phyloP scores from a whole-genome alignment of 1,140 invertebrate genomes.

The Nephotettix cincticeps region DNA sequence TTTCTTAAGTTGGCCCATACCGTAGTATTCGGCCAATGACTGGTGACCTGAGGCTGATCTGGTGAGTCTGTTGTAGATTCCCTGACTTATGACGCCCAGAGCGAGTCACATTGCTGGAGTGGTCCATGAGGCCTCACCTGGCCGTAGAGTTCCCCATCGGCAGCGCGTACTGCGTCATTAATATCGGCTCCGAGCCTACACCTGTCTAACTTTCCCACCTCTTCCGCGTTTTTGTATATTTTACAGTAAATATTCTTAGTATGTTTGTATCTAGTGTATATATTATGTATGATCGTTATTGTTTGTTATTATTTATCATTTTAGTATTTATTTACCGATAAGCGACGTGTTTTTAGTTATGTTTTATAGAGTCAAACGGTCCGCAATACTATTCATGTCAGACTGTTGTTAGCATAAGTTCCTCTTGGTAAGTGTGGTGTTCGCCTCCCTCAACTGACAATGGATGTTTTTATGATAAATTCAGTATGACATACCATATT shows the following conservation, averaged over 20 bases:
- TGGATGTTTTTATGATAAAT: too few relatives aligned
- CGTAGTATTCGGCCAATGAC: too few relatives aligned
- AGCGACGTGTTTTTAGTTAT: not conserved
- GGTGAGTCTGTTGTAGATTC: slow-evolving; percentile 56
- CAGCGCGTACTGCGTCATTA: slow-evolving; percentile 10
- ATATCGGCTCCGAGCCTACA: not conserved
- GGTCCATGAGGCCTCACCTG: slow-evolving; percentile 18
- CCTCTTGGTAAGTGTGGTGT: slow-evolving; percentile 7
- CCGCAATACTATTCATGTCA: not conserved
- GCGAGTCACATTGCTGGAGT: slow-evolving; percentile 33
- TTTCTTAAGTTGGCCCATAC: too few relatives aligned
- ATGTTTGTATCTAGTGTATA: not conserved
- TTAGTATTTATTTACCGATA: slow-evolving; percentile 20
- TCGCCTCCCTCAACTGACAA: too few relatives aligned
- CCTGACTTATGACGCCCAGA: slow-evolving; percentile 65
- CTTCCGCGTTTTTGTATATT: not conserved
- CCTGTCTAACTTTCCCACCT: slow-evolving; percentile 7
- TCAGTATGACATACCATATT: too few relatives aligned
- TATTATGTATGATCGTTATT: slow-evolving; percentile 3
- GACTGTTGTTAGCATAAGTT: not conserved
- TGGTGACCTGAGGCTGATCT: too few relatives aligned
- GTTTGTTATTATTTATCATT: not conserved
- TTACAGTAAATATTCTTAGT: not conserved
- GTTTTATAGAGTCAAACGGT: not conserved
- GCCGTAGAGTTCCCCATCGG: slow-evolving; percentile 28